phyloP scores from a whole-genome alignment of 1,140 invertebrate species.

The Caenorhabditis remanei region DNA sequence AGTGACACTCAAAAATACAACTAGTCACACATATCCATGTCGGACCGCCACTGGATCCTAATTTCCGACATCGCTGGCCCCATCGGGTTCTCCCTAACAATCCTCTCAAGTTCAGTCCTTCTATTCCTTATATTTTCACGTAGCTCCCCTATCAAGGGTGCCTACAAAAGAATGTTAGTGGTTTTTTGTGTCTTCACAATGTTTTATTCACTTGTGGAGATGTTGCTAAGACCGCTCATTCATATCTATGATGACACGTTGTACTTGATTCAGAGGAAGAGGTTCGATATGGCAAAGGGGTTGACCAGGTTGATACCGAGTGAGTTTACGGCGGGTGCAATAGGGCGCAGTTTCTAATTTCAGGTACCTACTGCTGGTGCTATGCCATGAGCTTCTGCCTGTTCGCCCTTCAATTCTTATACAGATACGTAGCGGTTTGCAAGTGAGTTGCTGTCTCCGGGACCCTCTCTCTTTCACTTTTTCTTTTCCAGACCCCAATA shows the following conservation, averaged over 20 bases:
- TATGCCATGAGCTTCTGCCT: conserved; percentile 13
- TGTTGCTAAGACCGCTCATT: not conserved
- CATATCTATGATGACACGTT: not conserved
- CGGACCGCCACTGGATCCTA: not conserved
- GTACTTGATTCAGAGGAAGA: not conserved
- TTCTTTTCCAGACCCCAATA: conserved; percentile 15
- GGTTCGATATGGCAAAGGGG: not conserved
- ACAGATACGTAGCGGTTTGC: conserved; percentile 15
- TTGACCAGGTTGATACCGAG: not conserved
- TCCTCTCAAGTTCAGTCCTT: not conserved
- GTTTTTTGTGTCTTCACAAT: not conserved
- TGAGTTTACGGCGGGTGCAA: too few relatives aligned
- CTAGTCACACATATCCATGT: not conserved
- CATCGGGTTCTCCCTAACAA: not conserved
- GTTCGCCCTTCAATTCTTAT: conserved; percentile 16
- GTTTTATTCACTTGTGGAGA: not conserved
- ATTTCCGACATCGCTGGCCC: not conserved
- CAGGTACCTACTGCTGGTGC: conserved; percentile 2
- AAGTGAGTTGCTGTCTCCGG: too few relatives aligned
- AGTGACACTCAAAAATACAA: too few relatives aligned
- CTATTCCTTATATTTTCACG: not conserved
- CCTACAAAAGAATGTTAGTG: not conserved
- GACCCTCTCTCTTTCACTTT: too few relatives aligned
- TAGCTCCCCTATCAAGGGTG: not conserved
- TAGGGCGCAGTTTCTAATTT: too few relatives aligned